Conservation (phyloP, 1,140 invertebrate genomes). For the Pollicipes pollicipes region DNA sequence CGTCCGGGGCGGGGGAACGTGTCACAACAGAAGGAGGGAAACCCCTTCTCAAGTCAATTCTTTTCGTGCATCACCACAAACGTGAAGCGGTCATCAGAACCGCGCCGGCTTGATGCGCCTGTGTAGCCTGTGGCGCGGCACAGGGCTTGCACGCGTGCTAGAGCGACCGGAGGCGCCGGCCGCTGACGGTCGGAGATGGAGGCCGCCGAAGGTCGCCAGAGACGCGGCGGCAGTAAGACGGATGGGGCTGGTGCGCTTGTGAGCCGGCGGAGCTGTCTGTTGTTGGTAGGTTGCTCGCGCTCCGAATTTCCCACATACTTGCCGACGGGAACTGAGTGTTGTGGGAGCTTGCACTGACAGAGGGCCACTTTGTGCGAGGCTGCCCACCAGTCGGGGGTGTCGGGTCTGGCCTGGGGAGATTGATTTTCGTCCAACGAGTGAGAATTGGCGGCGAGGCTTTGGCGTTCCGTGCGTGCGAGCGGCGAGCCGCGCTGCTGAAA, state of each 20-base stretch:
- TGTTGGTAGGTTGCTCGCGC: no score
- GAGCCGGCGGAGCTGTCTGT: neutral
- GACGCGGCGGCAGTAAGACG: neutral
- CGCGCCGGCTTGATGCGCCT: no score
- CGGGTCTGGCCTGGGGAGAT: no score
- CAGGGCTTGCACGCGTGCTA: no score
- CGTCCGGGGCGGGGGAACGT: no score
- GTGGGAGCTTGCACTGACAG: neutral
- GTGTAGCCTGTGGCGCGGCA: neutral
- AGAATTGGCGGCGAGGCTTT: no score
- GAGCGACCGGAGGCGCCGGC: no score
- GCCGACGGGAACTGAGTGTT: neutral
- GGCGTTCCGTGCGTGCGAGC: no score
- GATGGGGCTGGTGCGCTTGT: neutral
- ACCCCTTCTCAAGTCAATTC: neutral
- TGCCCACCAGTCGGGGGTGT: neutral
- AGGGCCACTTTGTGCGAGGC: neutral
- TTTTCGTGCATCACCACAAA: no score
- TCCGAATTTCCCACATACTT: neutral
- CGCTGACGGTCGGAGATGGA: neutral
- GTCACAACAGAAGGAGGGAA: neutral
- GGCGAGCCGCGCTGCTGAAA: neutral
- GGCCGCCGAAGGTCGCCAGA: neutral
- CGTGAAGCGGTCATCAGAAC: no score
- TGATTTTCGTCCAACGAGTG: no score